Percentiles rank a stretch among this genome's conserved stretches.
These are phyloP conservation scores for Clamator glandarius DNA, from an alignment of 2,797 vertebrate genomes.

Conservation along the genomic window DNA sequence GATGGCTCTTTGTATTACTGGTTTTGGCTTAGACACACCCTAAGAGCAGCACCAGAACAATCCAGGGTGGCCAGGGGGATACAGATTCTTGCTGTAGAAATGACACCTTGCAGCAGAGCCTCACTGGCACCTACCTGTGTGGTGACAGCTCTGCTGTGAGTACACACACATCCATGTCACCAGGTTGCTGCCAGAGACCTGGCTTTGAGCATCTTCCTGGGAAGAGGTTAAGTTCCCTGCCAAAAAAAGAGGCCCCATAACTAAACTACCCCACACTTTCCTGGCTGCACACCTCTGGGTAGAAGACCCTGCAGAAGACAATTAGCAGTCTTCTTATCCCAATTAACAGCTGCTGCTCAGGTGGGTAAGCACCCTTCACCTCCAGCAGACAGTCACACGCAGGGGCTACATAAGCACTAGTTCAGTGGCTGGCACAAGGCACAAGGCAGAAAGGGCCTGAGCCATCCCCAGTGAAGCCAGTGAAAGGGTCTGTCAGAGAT, in stretches of 20 bases:
- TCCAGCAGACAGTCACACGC: fast-evolving
- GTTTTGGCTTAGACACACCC: not conserved
- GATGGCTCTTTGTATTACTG: not conserved
- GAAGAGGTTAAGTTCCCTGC: not conserved
- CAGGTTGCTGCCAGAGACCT: not conserved
- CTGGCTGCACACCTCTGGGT: too few relatives aligned
- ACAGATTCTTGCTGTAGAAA: not conserved
- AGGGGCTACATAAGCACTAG: not conserved
- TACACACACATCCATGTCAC: fast-evolving
- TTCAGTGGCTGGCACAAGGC: not conserved
- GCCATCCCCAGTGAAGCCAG: not conserved
- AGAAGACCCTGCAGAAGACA: not conserved
- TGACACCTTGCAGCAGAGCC: not conserved
- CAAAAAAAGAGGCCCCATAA: not conserved
- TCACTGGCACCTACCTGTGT: not conserved
- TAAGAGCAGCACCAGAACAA: not conserved
- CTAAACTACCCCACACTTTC: not conserved
- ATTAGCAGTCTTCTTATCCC: not conserved
- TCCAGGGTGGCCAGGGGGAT: not conserved
- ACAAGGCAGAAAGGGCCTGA: not conserved
- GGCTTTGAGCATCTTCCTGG: not conserved
- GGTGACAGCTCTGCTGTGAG: fast-evolving
- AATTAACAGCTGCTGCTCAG: not conserved
- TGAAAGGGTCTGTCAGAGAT: not conserved
- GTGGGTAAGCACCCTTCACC: not conserved